phyloP scores from a whole-genome alignment of 2,797 vertebrate species.

The Lindbergichthys nudifrons region DNA sequence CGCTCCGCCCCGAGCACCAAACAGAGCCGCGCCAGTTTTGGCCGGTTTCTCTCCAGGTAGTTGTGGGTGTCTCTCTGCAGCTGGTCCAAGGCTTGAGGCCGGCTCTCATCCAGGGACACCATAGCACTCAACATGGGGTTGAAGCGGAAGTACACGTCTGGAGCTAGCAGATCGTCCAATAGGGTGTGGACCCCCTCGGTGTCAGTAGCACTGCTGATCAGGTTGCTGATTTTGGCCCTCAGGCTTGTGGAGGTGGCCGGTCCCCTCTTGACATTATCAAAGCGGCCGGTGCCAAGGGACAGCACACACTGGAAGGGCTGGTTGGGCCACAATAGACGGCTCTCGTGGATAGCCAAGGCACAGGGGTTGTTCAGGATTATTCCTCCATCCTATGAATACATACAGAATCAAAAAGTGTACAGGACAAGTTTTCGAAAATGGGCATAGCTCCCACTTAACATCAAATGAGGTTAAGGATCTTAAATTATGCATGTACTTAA shows the following conservation, averaged over 20 bases:
- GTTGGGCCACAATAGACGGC: slow-evolving; percentile 82
- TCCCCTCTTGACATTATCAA: slow-evolving; percentile 77
- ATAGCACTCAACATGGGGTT: slow-evolving; percentile 82
- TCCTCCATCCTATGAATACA: slow-evolving; percentile 78
- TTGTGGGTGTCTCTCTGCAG: slow-evolving; percentile 78
- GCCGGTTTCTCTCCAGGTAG: slow-evolving; percentile 81
- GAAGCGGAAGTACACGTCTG: slow-evolving; percentile 85
- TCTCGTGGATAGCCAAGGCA: slow-evolving; percentile 84
- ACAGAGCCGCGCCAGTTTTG: slow-evolving; percentile 79
- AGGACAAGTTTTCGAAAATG: not conserved
- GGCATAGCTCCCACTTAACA: not conserved
- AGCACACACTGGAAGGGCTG: slow-evolving; percentile 85
- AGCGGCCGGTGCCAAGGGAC: slow-evolving; percentile 84
- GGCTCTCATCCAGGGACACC: slow-evolving; percentile 84
- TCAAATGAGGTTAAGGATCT: not conserved
- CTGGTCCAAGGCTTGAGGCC: slow-evolving; percentile 72
- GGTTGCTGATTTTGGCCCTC: slow-evolving; percentile 83
- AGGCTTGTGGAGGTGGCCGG: slow-evolving; percentile 84
- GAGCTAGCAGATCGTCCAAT: slow-evolving; percentile 81
- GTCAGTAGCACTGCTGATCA: slow-evolving; percentile 85
- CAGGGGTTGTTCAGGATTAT: slow-evolving; percentile 85
- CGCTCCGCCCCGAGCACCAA: slow-evolving; percentile 78
- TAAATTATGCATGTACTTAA: not conserved
- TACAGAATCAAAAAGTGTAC: slow-evolving; percentile 4
- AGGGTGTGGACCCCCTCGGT: slow-evolving; percentile 86